phyloP scores from a whole-genome alignment of 2,113 vertebrate genomes.

The Apteryx owenii region DNA sequence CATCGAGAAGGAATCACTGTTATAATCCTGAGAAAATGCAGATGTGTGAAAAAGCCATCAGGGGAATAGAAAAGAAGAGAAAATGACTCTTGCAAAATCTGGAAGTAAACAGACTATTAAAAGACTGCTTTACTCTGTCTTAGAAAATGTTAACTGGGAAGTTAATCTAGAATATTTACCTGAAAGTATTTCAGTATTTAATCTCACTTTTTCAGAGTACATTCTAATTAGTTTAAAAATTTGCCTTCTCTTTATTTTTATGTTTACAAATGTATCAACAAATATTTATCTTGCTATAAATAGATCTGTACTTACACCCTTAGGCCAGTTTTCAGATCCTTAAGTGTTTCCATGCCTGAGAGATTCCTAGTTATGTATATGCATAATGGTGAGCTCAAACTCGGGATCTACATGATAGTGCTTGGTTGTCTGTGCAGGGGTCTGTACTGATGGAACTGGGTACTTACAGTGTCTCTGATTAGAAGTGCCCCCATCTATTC shows the following conservation, averaged over 20 bases:
- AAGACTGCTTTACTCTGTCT: neutral
- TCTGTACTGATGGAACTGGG: neutral
- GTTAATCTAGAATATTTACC: neutral
- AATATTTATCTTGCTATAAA: neutral
- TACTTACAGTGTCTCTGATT: rapidly evolving
- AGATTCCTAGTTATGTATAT: neutral
- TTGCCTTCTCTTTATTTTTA: neutral
- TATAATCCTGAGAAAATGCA: slow-evolving; percentile 20
- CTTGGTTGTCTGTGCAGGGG: neutral
- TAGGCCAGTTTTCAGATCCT: neutral
- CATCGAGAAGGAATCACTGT: neutral
- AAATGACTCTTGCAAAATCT: slow-evolving; percentile 1
- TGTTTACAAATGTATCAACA: neutral
- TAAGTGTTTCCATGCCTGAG: neutral
- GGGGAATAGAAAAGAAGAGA: neutral
- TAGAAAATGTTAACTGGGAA: neutral
- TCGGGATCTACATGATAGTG: rapidly evolving
- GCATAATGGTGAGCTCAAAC: rapidly evolving
- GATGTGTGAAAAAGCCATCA: neutral
- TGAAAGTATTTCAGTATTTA: neutral
- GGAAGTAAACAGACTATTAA: neutral
- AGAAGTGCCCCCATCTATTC: neutral
- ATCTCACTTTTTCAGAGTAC: neutral
- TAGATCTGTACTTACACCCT: neutral
- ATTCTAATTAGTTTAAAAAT: neutral